Evolutionary conservation across 2,888 invertebrate genomes (phyloP).

Genomic region (Lasioglossum leucozonium): DNA sequence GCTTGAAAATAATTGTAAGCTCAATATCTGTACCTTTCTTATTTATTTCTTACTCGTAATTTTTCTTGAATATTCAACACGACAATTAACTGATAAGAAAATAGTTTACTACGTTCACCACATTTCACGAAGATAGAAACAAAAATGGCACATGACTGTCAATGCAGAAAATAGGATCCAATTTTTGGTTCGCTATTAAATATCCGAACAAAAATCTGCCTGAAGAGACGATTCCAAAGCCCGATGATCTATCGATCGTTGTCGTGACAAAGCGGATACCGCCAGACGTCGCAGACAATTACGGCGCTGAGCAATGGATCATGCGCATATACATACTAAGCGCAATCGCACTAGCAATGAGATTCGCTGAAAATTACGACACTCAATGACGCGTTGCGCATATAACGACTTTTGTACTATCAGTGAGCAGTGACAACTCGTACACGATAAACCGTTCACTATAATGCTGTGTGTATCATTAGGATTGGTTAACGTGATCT

Average conservation of each 20-base stretch:
- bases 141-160: background rate
- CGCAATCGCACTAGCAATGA: conserved; percentile 1
- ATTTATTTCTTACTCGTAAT: background rate
- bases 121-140: background rate
- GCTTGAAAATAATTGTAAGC: background rate
- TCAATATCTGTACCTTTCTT: background rate
- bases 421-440: background rate
- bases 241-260: background rate
- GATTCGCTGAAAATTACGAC: background rate
- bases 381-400: background rate
- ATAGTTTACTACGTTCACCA: background rate
- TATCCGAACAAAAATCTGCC: background rate
- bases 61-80: background rate
- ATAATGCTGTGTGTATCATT: background rate
- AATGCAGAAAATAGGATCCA: background rate
- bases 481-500: background rate
- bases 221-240: background rate
- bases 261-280: background rate
- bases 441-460: background rate
- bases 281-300: background rate
- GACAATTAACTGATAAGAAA: background rate
- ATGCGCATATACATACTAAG: background rate
- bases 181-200: background rate
- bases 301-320: background rate
- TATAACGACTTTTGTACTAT: background rate